A percentile compares a stretch with the other conserved stretches of the same genome.
Conservation (phyloP, 2,888 invertebrate species). For the Micoletzkya japonica region DNA sequence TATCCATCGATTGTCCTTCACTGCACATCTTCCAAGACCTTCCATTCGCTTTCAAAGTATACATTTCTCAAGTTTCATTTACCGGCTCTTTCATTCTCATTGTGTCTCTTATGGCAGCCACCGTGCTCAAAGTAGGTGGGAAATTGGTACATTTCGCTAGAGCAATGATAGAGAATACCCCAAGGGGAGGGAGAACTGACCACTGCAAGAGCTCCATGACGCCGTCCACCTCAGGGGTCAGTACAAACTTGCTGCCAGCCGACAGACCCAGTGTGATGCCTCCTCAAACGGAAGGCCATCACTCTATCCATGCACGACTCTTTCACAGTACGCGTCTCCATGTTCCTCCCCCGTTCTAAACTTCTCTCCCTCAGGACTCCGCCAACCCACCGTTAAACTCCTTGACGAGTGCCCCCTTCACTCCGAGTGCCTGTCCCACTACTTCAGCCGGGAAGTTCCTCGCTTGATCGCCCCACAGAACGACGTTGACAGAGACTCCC, state of each 20-base stretch:
- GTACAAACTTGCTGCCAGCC: conserved; percentile 69
- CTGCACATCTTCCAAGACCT: too few species aligned
- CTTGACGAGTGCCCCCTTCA: conserved; percentile 81
- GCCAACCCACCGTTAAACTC: conserved; percentile 80
- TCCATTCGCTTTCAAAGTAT: too few species aligned
- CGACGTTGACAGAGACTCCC: conserved; percentile 9
- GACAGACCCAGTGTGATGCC: conserved; percentile 65
- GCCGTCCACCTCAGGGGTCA: conserved; percentile 87
- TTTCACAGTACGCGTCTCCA: background rate
- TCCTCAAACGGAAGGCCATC: conserved; percentile 32
- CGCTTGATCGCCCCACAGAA: conserved; percentile 81
- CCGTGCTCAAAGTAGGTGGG: too few species aligned
- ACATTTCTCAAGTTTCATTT: too few species aligned
- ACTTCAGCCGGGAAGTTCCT: conserved; percentile 72
- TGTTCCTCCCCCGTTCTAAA: background rate
- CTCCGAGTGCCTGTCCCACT: conserved; percentile 75
- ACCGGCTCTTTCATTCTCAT: too few species aligned
- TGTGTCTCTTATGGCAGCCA: too few species aligned
- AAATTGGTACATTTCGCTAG: too few species aligned
- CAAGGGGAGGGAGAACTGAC: too few species aligned
- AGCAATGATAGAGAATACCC: too few species aligned
- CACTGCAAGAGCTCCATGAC: conserved; percentile 85
- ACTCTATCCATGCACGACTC: background rate
- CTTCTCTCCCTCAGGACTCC: background rate
- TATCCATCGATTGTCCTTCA: too few species aligned